These are phyloP conservation scores for Halotydeus destructor DNA, from an alignment of 1,140 invertebrate species.

Conservation along the genomic window DNA sequence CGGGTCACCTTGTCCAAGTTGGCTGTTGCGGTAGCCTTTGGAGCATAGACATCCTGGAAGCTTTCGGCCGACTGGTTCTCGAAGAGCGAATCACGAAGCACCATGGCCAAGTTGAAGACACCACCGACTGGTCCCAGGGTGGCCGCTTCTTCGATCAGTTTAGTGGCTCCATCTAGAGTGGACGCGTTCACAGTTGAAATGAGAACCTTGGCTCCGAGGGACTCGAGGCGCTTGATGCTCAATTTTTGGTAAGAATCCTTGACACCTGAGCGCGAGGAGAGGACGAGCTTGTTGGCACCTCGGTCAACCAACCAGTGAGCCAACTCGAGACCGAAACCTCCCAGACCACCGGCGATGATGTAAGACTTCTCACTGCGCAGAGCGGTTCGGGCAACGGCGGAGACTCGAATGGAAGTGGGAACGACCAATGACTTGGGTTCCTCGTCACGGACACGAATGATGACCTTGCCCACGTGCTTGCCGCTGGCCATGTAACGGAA, in stretches of 20 bases:
- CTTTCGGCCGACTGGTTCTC: constrained; percentile 63
- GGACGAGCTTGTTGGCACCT: constrained; percentile 57
- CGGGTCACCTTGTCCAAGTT: constrained; percentile 50
- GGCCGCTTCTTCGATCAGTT: constrained; percentile 43
- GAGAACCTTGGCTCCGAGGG: constrained; percentile 41
- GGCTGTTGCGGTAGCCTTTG: constrained; percentile 42
- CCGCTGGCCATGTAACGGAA: constrained; percentile 89
- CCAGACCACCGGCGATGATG: constrained; percentile 65
- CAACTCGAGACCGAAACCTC: constrained; percentile 83
- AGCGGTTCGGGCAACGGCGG: constrained; percentile 48
- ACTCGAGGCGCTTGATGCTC: constrained; percentile 32
- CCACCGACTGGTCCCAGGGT: constrained; percentile 56
- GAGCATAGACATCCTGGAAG: constrained; percentile 41
- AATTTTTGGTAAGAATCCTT: constrained; percentile 57
- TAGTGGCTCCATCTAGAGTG: constrained; percentile 38
- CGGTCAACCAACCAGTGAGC: constrained; percentile 66
- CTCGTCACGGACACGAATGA: constrained; percentile 26
- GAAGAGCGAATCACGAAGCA: constrained; percentile 59
- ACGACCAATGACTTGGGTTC: constrained; percentile 13
- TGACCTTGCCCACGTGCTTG: constrained; percentile 87
- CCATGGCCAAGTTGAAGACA: constrained; percentile 77
- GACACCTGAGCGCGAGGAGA: constrained; percentile 68
- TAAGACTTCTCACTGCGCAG: constrained; percentile 66
- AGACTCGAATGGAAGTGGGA: constrained; percentile 22
- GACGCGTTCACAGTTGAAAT: constrained; percentile 45